A percentile compares a stretch with the other conserved stretches of the same genome.
Evolutionary conservation across 1,140 invertebrate genomes (phyloP).

Genomic region (Brachystomella parvula): DNA sequence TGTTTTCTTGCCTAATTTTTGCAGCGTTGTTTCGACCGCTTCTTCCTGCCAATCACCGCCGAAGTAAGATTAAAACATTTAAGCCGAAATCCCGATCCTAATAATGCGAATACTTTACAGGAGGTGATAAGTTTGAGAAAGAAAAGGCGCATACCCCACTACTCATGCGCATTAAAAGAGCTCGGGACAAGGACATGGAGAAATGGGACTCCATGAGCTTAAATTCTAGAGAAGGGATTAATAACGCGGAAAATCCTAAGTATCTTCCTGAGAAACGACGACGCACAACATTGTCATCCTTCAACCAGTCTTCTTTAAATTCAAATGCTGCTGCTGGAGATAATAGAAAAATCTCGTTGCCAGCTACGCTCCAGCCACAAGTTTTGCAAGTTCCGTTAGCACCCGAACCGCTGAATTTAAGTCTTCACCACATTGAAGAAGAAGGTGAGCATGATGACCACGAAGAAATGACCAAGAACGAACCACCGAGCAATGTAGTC

Average conservation of each 20-base stretch:
- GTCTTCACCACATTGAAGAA: conserved; percentile 7
- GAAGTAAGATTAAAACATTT: neutral
- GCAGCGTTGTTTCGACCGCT: conserved; percentile 7
- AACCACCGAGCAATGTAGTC: no score
- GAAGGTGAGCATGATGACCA: neutral
- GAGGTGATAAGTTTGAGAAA: neutral
- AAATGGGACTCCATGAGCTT: conserved; percentile 13
- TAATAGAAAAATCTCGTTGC: conserved; percentile 1
- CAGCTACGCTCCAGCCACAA: neutral
- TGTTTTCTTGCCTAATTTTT: conserved; percentile 7
- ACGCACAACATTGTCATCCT: neutral
- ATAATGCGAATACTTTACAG: neutral
- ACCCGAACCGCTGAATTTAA: neutral
- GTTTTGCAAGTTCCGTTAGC: neutral
- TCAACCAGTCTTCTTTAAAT: neutral
- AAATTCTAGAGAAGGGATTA: neutral
- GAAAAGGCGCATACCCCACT: neutral
- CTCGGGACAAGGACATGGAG: conserved; percentile 6
- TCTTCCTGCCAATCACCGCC: no score
- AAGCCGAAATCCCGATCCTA: neutral
- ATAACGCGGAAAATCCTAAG: neutral
- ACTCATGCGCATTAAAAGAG: conserved; percentile 9
- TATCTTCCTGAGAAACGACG: neutral
- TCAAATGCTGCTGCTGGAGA: neutral
- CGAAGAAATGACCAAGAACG: neutral